These are phyloP conservation scores for Papilio xuthus DNA, from an alignment of 1,140 invertebrate species.

Conservation along the genomic window DNA sequence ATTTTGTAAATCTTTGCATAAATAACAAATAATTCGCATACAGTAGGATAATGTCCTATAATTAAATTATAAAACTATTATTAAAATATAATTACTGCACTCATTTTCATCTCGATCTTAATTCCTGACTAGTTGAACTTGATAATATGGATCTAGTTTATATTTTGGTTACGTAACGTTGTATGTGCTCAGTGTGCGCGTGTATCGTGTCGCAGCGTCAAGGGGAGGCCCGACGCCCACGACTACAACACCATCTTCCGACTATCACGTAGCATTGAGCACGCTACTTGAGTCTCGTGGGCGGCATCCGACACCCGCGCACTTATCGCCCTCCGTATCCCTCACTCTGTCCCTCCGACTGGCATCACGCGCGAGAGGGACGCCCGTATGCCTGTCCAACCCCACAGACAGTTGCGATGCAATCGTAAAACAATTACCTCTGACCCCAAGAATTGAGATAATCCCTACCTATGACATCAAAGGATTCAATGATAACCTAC, in stretches of 20 bases:
- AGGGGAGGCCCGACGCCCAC: conserved; percentile 5
- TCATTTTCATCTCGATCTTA: not conserved
- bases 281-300: conserved; percentile 61
- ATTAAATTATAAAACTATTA: no score
- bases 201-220: not conserved
- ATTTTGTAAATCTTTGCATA: no score
- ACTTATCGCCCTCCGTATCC: conserved; percentile 51
- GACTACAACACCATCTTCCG: conserved; percentile 52
- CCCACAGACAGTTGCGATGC: conserved; percentile 50
- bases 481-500: conserved; percentile 26
- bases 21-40: no score
- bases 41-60: no score
- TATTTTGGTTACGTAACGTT: conserved; percentile 1
- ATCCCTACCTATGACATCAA: conserved; percentile 34
- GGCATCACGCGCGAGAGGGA: conserved; percentile 52
- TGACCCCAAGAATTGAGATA: conserved; percentile 54
- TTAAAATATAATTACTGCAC: no score
- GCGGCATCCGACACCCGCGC: conserved; percentile 55
- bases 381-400: conserved; percentile 42
- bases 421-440: conserved; percentile 70
- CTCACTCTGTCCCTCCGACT: conserved; percentile 50
- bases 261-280: conserved; percentile 41
- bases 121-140: not conserved
- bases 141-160: not conserved
- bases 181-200: not conserved